These are phyloP conservation scores for Helicoverpa armigera DNA, from an alignment of 1,140 invertebrate species.

Conservation along the genomic window DNA sequence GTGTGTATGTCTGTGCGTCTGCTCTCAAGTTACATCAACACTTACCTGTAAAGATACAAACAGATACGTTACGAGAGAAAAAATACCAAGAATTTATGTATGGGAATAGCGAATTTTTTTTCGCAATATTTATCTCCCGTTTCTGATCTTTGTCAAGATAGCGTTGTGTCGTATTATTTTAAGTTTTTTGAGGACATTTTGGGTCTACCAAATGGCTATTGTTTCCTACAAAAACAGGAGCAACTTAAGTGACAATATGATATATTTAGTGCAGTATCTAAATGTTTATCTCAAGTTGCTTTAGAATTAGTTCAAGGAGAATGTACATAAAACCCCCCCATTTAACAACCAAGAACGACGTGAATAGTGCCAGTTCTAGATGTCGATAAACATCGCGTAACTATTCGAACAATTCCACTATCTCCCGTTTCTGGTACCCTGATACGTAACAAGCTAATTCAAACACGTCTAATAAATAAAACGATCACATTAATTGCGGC, in stretches of 20 bases:
- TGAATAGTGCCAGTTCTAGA: not conserved
- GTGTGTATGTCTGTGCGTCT: slow-evolving; percentile 29
- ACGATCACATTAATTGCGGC: slow-evolving; percentile 32
- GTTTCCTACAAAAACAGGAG: too few species aligned
- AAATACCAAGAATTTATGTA: slow-evolving; percentile 37
- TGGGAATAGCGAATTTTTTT: slow-evolving; percentile 20
- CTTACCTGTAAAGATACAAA: slow-evolving; percentile 75
- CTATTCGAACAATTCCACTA: slow-evolving; percentile 35
- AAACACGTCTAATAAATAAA: slow-evolving; percentile 42
- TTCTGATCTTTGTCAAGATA: slow-evolving; percentile 7
- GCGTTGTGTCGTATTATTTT: not conserved
- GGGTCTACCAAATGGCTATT: too few species aligned
- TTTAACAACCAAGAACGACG: not conserved
- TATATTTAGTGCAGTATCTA: too few species aligned
- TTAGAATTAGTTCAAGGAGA: not conserved
- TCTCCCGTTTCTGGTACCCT: slow-evolving; percentile 24
- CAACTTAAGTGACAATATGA: too few species aligned
- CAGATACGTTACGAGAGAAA: slow-evolving; percentile 57
- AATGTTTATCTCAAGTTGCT: too few species aligned
- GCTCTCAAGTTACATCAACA: slow-evolving; percentile 65
- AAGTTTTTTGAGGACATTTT: not conserved
- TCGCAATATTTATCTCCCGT: not conserved
- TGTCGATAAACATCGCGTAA: slow-evolving; percentile 28
- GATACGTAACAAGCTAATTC: slow-evolving; percentile 43
- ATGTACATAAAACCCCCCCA: not conserved